Evolutionary conservation across 2,797 vertebrate genomes (phyloP), one percentile per base, ranked within the genome.

Genomic region (Rallus crepitans): DNA sequence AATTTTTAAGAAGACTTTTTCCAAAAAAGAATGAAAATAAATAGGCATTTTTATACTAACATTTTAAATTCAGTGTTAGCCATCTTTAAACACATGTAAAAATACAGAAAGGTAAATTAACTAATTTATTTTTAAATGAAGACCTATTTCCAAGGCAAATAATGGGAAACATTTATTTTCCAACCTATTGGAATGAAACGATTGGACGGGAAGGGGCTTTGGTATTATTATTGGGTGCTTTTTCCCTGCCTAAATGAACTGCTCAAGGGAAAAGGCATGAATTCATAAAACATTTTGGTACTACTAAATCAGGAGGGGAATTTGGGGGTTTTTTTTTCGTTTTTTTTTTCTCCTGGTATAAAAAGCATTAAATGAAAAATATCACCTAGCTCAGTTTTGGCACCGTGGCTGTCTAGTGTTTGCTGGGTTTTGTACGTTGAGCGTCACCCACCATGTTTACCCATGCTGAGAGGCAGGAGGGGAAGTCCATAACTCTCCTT

Each of bases 181-280:
- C 91, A 91, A 28, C 80, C 45, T 75, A 81, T 81, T 90, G 65
- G 77, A 94, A 95, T 59, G 40, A 93, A 95, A 81, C 2, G 27
- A 94, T 81, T 95, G 94, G 90, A 93, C 17, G 1, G 77, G 57
- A 94, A 95, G 88, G 79, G 72, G 77, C 80, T 93, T 90, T 91
- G 82, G 82, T 95, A 88, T 95, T 97, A 97, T 96, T 96, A 95
- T 95, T 96, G 92, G 95, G 94, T 94, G 65, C 37, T 92, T 93
- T 96, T 90, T 89, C 59, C 65, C 77, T 72, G 59, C 52, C 77
- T 91, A 95, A 94, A 93, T 90, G 55, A 88, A 90, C 80, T 61
- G 88, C 85, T 94, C 61, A 71, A 52, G 90, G 87, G 61, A 86
- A 86, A 94, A 95, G 50, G n/a, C 76, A 91, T 75, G 77, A 93